Evolutionary conservation across 2,888 invertebrate genomes (phyloP), one percentile per base, ranked within the genome.

Genomic region (Luffia ferchaultella): DNA sequence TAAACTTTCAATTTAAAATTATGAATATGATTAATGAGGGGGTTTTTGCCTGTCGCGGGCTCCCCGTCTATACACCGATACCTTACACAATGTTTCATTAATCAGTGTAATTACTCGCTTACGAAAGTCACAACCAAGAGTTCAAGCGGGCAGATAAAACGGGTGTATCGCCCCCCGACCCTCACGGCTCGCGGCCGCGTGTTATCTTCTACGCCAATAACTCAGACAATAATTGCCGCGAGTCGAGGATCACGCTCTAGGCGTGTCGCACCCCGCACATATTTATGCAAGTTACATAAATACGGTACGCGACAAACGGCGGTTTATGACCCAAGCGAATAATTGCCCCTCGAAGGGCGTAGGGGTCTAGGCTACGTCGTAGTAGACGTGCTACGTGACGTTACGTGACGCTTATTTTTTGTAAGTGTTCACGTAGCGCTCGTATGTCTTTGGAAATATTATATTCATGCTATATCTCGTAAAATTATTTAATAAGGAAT

Each of bases 201-300:
- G 80, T 77, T 82, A 82, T 82, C 82, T 76, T 68, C 67, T 65
- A 69, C 73, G 73, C 72, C 80, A 82, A 83, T 82, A 82, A 82
- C 79, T 83, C 80, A 80, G 73, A 73, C 79, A 74, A 77, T 83
- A 82, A 83, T 82, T 83, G 77, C 82, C 70, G 74, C 75, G 71
- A 67, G 63, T 65, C 62, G 66, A 65, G 71, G 67, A 73, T 75
- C 79, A 73, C 76, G 61, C 60, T 30, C 5, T 12, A 40, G 73
- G 62, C 64, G 30, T 30, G 5, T 30, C 30, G 30, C 30, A 12
- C 68, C 70, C 63, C 65, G 70, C 69, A 73, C 72, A 73, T 76
- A 77, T 80, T 80, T 80, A 78, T 75, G 71, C 65, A 62, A 63
- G 63, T 63, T 63, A 70, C 72, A 71, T 74, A 72, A 75, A 71